Conservation (phyloP, 1,140 invertebrate genomes). For the Drosophila miranda region DNA sequence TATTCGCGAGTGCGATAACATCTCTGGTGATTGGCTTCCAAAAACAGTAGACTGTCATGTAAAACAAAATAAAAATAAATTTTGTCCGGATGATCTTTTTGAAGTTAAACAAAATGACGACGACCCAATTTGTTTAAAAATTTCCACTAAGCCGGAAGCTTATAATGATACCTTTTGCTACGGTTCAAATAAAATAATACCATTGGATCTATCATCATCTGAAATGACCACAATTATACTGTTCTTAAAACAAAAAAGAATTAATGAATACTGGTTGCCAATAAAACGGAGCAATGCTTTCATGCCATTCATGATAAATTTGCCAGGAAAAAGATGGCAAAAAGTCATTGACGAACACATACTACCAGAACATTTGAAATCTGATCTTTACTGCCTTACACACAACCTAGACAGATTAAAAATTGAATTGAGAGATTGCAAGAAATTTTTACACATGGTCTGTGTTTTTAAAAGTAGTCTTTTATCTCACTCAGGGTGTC, state of each 20-base stretch:
- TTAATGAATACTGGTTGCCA: slow-evolving; percentile 69
- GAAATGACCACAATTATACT: slow-evolving; percentile 1
- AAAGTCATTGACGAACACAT: slow-evolving; percentile 27
- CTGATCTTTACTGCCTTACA: slow-evolving; percentile 49
- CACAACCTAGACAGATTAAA: not conserved
- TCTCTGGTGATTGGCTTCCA: slow-evolving; percentile 31
- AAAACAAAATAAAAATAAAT: slow-evolving; percentile 6
- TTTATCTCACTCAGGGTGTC: slow-evolving; percentile 55
- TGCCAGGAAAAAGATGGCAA: slow-evolving; percentile 70
- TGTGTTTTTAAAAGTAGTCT: slow-evolving; percentile 63
- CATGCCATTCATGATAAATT: slow-evolving; percentile 55
- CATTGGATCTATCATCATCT: slow-evolving; percentile 26
- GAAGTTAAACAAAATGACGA: slow-evolving; percentile 34
- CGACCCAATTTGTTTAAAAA: slow-evolving; percentile 42
- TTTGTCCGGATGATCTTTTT: slow-evolving; percentile 50
- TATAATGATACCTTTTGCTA: slow-evolving; percentile 64
- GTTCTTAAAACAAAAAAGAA: slow-evolving; percentile 33
- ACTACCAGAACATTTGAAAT: slow-evolving; percentile 19
- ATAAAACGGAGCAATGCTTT: slow-evolving; percentile 36
- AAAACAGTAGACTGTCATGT: slow-evolving; percentile 25
- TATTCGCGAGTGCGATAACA: slow-evolving; percentile 44
- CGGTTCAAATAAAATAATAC: slow-evolving; percentile 54
- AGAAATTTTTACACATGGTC: slow-evolving; percentile 38
- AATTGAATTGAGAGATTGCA: slow-evolving; percentile 39
- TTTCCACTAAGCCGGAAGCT: slow-evolving; percentile 24